Evolutionary conservation across 2,888 invertebrate species (phyloP).

Genomic region (Dynastes hyllus): DNA sequence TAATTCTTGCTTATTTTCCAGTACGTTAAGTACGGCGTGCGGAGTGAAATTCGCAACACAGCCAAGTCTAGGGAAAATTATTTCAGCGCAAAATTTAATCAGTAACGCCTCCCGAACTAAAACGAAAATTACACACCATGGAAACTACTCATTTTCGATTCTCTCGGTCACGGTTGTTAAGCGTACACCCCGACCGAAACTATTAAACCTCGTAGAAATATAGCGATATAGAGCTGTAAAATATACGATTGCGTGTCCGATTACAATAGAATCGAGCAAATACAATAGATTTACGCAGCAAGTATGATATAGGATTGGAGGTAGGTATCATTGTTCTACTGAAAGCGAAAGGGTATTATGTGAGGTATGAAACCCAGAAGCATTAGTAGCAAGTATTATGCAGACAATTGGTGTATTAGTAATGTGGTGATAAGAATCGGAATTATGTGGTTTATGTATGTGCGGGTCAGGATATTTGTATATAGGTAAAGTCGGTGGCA

Average conservation of each 20-base stretch:
- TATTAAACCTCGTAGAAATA: conserved; percentile 18
- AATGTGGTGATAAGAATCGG: conserved; percentile 25
- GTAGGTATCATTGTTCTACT: not conserved
- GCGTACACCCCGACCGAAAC: conserved; percentile 16
- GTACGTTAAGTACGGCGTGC: not conserved
- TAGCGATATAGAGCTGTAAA: not conserved
- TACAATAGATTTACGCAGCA: not conserved
- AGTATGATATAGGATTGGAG: too few species aligned
- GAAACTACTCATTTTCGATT: conserved; percentile 36
- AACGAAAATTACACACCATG: conserved; percentile 21
- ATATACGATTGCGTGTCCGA: conserved; percentile 10
- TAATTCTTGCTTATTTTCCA: conserved; percentile 22
- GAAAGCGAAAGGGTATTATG: conserved; percentile 3
- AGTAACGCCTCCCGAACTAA: conserved; percentile 14
- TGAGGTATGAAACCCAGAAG: not conserved
- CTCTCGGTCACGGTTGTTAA: conserved; percentile 23
- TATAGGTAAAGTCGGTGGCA: not conserved
- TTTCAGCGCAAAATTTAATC: conserved; percentile 36
- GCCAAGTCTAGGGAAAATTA: not conserved
- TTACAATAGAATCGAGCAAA: not conserved
- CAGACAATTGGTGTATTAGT: not conserved
- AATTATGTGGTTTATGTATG: conserved; percentile 9
- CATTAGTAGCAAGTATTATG: not conserved
- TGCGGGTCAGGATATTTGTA: conserved; percentile 1
- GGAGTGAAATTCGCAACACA: conserved; percentile 1